Conservation (phyloP, 2,113 vertebrate species). For the Triplophysa dalaica region DNA sequence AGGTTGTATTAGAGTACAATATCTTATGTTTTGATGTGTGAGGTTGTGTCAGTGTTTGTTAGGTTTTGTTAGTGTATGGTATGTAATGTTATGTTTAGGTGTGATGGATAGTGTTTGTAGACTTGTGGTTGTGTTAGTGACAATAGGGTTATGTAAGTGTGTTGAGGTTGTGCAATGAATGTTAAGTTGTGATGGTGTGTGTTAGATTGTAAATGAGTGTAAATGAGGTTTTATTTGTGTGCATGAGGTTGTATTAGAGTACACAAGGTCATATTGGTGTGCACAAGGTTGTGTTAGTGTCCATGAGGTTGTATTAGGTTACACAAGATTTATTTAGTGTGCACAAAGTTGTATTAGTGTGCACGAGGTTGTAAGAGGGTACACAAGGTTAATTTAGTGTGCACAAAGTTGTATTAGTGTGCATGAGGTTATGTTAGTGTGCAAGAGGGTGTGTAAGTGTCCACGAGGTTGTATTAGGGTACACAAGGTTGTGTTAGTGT, state of each 20-base stretch:
- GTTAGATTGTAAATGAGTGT: too few relatives aligned
- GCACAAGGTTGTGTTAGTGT: conserved; percentile 21
- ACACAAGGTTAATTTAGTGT: too few relatives aligned
- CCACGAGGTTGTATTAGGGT: too few relatives aligned
- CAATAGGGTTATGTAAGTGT: not conserved
- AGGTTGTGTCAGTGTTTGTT: not conserved
- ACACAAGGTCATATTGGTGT: conserved; percentile 9
- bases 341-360: not conserved
- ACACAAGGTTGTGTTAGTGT: not conserved
- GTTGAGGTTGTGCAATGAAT: too few relatives aligned
- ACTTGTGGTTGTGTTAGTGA: too few relatives aligned
- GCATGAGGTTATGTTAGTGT: not conserved
- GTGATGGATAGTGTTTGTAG: too few relatives aligned
- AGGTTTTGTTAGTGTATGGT: not conserved
- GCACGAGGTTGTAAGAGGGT: too few relatives aligned
- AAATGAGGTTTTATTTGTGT: not conserved
- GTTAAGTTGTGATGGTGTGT: too few relatives aligned
- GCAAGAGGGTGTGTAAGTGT: too few relatives aligned
- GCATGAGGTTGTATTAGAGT: not conserved
- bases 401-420: too few relatives aligned
- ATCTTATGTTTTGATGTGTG: too few relatives aligned
- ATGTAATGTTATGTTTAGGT: not conserved
- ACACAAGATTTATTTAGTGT: not conserved
- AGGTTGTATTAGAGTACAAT: too few relatives aligned
- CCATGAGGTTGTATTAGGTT: conserved; percentile 34